phyloP scores from a whole-genome alignment of 37 sponge, comb jelly and placozoan species.

The Ephydatia muelleri region DNA sequence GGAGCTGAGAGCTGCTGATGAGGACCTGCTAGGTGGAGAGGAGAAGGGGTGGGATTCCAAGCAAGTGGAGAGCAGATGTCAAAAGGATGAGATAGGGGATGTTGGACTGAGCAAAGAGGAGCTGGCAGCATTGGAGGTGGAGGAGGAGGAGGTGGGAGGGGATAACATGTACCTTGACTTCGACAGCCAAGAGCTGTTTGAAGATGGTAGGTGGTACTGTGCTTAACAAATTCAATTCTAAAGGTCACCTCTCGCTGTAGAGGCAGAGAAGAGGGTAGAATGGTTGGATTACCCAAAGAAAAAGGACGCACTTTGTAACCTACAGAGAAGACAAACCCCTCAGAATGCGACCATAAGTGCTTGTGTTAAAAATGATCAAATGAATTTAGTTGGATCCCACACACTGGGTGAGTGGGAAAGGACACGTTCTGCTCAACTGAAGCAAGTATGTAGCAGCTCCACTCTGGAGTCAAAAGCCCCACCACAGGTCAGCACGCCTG shows the following conservation, averaged over 20 bases:
- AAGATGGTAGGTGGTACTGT: neutral
- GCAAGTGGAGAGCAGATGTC: neutral
- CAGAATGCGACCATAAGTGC: neutral
- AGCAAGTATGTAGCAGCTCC: neutral
- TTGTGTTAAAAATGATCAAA: neutral
- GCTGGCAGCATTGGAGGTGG: slow-evolving; percentile 3
- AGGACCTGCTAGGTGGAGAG: slow-evolving; percentile 9
- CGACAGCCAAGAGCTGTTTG: neutral
- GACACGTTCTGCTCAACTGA: neutral
- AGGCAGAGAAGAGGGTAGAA: neutral
- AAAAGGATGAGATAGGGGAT: neutral
- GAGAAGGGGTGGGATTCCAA: neutral
- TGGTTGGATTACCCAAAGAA: neutral
- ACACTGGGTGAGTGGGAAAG: too few species aligned
- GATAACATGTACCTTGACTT: neutral
- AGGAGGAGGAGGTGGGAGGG: neutral
- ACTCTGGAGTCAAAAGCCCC: neutral
- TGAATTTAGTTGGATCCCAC: neutral
- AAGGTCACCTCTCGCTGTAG: neutral
- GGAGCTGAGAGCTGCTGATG: neutral
- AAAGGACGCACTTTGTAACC: neutral
- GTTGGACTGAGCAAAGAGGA: neutral
- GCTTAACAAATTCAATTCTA: neutral
- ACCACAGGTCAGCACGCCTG: slow-evolving; percentile 1
- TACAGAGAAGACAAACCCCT: neutral